Base-by-base conservation (phyloP, 1,140 invertebrate species). In the Druon quercuslanigerum region DNA sequence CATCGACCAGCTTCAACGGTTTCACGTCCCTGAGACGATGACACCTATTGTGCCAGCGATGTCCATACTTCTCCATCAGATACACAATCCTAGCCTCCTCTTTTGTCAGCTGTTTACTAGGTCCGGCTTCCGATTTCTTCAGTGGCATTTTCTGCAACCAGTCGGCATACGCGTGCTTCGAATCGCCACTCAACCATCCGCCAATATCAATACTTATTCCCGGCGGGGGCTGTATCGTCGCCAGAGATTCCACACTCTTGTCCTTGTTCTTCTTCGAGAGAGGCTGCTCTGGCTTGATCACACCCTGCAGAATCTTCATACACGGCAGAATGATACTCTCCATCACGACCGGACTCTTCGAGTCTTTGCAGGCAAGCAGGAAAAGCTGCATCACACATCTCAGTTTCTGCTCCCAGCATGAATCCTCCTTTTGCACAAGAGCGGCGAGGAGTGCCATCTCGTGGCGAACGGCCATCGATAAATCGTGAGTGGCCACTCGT, bases 381-480 rank as follows among this genome's bases (percentile, higher is more conserved):
- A 97, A 98, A 40, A 98, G 88, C 74, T 95, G 93, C 92, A 99
- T 96, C 20, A 99, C 96, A 86, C 96, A 97, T 54, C 96, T 94
- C 0, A 99, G 90, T 86, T 98, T 96, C 74, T 96, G 95, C 89
- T 99, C 98, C 98, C 98, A 99, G 88, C 98, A 99, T 0, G 96
- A 94, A 84, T 99, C 98, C 86, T 99, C 96, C 81, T 97, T 97
- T 81, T 97, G 95, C 0, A 99, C 94, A 11, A 98, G 93, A 2
- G 96, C 95, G 0, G 97, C 96, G 33, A 99, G 90, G 3, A 99
- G 88, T 6, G 97, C 94, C 87, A 99, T 97, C 91, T 98, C 97
- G 87, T 97, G 95, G 54, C 97, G 90, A 75, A 97, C 93, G 74
- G 96, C 93, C 78, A 95, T 92, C 85, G 96, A 95, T 84, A 96